phyloP scores from a whole-genome alignment of 1,140 invertebrate species.

The Drosophila watanabei region DNA sequence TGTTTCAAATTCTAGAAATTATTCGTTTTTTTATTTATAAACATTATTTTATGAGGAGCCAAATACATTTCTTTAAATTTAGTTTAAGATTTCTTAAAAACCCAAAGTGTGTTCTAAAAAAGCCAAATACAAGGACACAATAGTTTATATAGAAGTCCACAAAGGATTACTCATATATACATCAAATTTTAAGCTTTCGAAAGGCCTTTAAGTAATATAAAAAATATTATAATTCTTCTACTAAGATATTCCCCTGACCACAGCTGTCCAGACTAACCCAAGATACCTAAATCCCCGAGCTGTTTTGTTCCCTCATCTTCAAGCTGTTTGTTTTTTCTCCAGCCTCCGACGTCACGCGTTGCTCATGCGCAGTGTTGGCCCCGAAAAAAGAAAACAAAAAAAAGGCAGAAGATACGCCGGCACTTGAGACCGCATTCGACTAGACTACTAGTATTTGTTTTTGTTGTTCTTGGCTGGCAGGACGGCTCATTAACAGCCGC shows the following conservation, averaged over 20 bases:
- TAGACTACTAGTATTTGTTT: constrained; percentile 27
- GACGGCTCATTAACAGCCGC: constrained; percentile 63
- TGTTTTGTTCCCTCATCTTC: constrained; percentile 1
- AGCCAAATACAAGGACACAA: neutral
- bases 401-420: constrained; percentile 4
- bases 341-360: constrained; percentile 59
- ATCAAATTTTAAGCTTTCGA: neutral
- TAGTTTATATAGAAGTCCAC: neutral
- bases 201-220: neutral
- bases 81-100: neutral
- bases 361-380: constrained; percentile 68
- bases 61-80: too few relatives aligned
- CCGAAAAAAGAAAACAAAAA: constrained; percentile 9
- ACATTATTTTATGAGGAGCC: too few relatives aligned
- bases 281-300: constrained; percentile 4
- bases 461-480: constrained; percentile 27
- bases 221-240: too few relatives aligned
- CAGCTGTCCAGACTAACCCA: constrained; percentile 7
- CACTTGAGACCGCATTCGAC: constrained; percentile 25
- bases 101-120: too few relatives aligned
- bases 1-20: neutral
- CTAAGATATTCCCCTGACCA: neutral
- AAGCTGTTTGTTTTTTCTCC: constrained; percentile 61
- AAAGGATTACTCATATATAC: too few relatives aligned
- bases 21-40: too few relatives aligned